Conservation (phyloP, 2,113 vertebrate genomes). For the Charadrius vociferus region DNA sequence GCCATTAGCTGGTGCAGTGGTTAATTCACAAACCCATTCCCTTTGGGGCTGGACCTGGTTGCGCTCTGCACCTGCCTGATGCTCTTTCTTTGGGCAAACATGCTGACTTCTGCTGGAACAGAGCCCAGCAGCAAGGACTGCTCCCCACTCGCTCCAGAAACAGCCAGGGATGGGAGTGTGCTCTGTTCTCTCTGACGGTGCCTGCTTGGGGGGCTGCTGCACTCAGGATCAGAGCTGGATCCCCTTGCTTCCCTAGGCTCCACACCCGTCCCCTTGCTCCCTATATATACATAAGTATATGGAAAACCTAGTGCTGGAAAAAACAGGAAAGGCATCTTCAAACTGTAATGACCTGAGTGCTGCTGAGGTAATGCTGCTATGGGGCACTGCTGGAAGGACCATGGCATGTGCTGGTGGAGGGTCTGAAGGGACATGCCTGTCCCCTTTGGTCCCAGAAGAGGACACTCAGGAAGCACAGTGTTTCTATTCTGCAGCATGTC, state of each 20-base stretch:
- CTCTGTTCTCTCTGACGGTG: not conserved
- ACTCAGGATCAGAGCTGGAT: not conserved
- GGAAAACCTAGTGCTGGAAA: not conserved
- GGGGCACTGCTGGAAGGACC: not conserved
- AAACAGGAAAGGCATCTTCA: not conserved
- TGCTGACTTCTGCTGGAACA: not conserved
- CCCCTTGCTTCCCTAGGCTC: not conserved
- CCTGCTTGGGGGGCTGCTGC: not conserved
- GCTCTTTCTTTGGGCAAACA: not conserved
- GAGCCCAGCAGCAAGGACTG: not conserved
- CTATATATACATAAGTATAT: not conserved
- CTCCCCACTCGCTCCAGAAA: not conserved
- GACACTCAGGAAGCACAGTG: not conserved
- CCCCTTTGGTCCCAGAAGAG: not conserved
- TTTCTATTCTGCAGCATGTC: not conserved
- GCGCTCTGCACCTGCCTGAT: not conserved
- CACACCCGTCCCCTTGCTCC: not conserved
- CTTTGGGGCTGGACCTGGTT: not conserved
- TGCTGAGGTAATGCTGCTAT: not conserved
- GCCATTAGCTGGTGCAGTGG: not conserved
- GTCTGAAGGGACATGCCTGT: not conserved
- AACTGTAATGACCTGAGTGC: not conserved
- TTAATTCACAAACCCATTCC: not conserved
- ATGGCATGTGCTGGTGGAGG: not conserved
- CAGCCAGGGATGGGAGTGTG: not conserved